A percentile compares a stretch with the other conserved stretches of the same genome.
Conservation (phyloP, 2,797 vertebrate genomes). For the Gadopsis bispinosus region DNA sequence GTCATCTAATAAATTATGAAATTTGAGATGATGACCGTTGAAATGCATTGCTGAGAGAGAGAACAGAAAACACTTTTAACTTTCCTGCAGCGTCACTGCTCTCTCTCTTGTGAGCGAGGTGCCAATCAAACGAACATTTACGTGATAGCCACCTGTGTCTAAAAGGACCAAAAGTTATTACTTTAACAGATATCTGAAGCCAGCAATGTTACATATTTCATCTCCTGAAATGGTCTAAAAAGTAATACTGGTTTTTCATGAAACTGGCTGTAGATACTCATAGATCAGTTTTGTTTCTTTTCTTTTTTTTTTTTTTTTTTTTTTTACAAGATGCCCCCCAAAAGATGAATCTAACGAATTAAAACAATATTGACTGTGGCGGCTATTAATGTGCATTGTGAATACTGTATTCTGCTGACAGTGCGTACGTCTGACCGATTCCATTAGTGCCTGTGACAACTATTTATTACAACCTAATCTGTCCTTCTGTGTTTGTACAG, state of each 20-base stretch:
- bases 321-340: neutral
- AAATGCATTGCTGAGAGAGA: neutral
- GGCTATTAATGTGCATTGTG: neutral
- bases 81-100: neutral
- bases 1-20: neutral
- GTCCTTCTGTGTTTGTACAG: conserved; percentile 4
- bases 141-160: neutral
- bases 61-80: neutral
- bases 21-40: neutral
- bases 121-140: neutral
- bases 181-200: neutral
- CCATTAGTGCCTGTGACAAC: neutral
- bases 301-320: neutral
- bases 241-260: neutral
- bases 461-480: conserved; percentile 6
- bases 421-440: conserved; percentile 1
- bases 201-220: neutral
- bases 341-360: neutral
- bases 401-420: neutral
- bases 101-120: neutral
- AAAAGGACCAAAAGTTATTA: neutral
- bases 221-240: neutral
- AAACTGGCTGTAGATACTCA: neutral
- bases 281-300: neutral
- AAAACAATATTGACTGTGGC: no score